A percentile compares a stretch with the other conserved stretches of the same genome.
phyloP scores from a whole-genome alignment of 2,888 invertebrate genomes.

The Harpagoxenus sublaevis region DNA sequence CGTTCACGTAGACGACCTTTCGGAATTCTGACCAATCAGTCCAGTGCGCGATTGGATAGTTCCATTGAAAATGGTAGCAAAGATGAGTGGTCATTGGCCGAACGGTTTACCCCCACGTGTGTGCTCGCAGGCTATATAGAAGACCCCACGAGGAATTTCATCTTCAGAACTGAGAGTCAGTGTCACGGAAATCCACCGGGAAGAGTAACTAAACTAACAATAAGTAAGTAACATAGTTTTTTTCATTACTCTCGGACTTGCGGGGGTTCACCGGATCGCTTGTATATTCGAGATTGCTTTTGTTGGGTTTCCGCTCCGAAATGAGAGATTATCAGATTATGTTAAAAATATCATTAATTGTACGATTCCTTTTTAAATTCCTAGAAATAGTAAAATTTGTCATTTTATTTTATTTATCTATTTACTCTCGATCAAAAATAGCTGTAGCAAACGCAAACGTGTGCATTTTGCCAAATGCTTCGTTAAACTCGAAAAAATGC shows the following conservation, averaged over 20 bases:
- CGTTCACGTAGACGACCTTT: constrained; percentile 68
- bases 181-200: constrained; percentile 83
- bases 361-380: neutral
- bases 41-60: constrained; percentile 77
- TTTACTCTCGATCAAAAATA: neutral
- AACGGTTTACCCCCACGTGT: constrained; percentile 80
- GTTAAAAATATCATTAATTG: no score
- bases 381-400: neutral
- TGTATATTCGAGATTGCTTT: neutral
- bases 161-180: constrained; percentile 85
- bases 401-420: neutral
- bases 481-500: neutral
- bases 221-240: constrained; percentile 73
- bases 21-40: constrained; percentile 47
- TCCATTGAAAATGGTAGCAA: constrained; percentile 83
- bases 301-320: neutral
- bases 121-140: constrained; percentile 84
- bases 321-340: no score
- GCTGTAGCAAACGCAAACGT: neutral
- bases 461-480: neutral
- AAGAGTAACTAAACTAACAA: constrained; percentile 68
- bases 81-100: constrained; percentile 81
- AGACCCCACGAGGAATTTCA: constrained; percentile 85
- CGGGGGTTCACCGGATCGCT: neutral
- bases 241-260: neutral